Evolutionary conservation across 2,888 invertebrate species (phyloP).

Genomic region (Digitonthophagus gazella): DNA sequence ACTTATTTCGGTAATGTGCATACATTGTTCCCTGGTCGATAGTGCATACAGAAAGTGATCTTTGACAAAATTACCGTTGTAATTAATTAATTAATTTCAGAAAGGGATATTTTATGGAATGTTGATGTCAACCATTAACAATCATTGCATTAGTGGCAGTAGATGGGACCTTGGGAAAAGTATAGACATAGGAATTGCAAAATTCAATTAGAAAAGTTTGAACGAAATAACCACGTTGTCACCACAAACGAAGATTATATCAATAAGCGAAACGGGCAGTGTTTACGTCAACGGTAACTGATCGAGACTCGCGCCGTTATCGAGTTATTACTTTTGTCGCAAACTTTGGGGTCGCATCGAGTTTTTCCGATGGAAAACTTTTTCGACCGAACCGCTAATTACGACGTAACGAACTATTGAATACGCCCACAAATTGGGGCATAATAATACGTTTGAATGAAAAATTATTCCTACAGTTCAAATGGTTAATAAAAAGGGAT

Average conservation of each 20-base stretch:
- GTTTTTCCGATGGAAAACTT: background rate
- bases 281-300: background rate
- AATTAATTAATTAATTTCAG: background rate
- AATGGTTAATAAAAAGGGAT: too few species aligned
- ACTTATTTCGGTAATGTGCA: background rate
- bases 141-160: too few species aligned
- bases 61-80: background rate
- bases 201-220: slow-evolving; percentile 37
- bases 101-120: background rate
- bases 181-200: too few species aligned
- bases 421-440: background rate
- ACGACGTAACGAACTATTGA: background rate
- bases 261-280: background rate
- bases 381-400: background rate
- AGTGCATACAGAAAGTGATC: background rate
- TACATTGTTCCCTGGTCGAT: background rate
- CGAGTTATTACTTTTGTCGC: background rate
- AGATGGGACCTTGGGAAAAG: too few species aligned
- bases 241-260: slow-evolving; percentile 34
- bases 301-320: background rate
- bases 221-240: slow-evolving; percentile 32
- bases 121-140: background rate
- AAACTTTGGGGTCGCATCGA: background rate
- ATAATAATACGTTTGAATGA: background rate
- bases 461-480: background rate